Conservation (phyloP, 2,113 vertebrate species). For the Heptranchias perlo region DNA sequence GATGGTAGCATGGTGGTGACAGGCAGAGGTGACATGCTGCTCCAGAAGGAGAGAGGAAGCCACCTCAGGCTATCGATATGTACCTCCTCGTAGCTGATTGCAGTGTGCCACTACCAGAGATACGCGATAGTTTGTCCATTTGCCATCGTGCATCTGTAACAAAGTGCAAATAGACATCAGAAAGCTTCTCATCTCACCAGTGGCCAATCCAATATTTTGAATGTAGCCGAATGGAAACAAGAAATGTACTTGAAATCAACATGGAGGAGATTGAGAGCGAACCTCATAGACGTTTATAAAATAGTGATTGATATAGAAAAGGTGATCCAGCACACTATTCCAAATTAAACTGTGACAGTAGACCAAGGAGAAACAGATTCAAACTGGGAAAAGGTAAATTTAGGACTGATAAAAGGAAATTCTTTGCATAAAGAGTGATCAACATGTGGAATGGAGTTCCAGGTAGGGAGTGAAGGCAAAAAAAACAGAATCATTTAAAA, state of each 20-base stretch:
- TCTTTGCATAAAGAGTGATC: not conserved
- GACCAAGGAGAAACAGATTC: not conserved
- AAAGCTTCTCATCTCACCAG: not conserved
- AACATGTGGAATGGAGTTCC: too few species aligned
- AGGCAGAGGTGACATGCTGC: not conserved
- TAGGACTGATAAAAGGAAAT: not conserved
- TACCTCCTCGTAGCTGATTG: too few species aligned
- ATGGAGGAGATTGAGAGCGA: not conserved
- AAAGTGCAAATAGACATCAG: too few species aligned
- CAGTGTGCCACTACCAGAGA: too few species aligned
- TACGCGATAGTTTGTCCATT: too few species aligned
- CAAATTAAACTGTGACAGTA: not conserved
- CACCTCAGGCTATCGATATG: not conserved
- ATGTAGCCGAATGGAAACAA: not conserved
- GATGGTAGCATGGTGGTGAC: not conserved
- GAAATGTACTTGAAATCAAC: not conserved
- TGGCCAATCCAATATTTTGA: too few species aligned
- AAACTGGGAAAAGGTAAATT: not conserved
- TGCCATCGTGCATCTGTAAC: too few species aligned
- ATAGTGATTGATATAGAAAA: not conserved
- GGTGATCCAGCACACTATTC: not conserved
- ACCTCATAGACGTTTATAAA: not conserved
- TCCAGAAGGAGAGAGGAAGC: not conserved
- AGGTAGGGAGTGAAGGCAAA: not conserved
- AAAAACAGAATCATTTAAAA: not conserved